These are phyloP conservation scores for Tenthredo notha DNA, from an alignment of 2,888 invertebrate species.

Conservation along the genomic window DNA sequence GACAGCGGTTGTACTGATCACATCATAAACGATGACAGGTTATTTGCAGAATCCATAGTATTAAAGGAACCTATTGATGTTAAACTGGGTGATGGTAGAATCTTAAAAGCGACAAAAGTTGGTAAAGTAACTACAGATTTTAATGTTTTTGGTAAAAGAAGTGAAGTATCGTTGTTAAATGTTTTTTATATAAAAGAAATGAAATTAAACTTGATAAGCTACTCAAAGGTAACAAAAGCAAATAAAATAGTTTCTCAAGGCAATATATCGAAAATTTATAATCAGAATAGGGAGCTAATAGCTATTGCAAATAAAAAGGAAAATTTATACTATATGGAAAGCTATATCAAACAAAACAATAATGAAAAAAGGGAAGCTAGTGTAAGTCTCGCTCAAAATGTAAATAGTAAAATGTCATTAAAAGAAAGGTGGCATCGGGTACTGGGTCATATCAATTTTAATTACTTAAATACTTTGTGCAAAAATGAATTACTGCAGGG, in stretches of 20 bases:
- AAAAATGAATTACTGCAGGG: slow-evolving; percentile 52
- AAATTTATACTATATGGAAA: not conserved
- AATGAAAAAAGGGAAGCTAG: slow-evolving; percentile 37
- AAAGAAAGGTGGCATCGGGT: slow-evolving; percentile 56
- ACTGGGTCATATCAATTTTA: slow-evolving; percentile 52
- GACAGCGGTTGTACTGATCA: slow-evolving; percentile 13
- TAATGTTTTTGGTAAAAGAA: slow-evolving; percentile 34
- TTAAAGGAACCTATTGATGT: not conserved
- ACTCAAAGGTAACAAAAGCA: slow-evolving; percentile 44
- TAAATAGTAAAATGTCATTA: slow-evolving; percentile 9
- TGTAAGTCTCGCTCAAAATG: not conserved
- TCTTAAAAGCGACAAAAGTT: slow-evolving; percentile 52
- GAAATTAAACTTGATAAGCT: slow-evolving; percentile 54
- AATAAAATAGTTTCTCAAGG: slow-evolving; percentile 21
- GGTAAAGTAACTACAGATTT: slow-evolving; percentile 53
- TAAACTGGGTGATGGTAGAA: slow-evolving; percentile 41
- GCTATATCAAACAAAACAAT: slow-evolving; percentile 48
- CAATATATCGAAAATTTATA: slow-evolving; percentile 31
- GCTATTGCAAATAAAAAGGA: slow-evolving; percentile 50
- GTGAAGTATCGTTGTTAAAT: slow-evolving; percentile 45
- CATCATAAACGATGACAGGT: not conserved
- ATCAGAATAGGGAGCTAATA: slow-evolving; percentile 26
- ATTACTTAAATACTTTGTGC: slow-evolving; percentile 47
- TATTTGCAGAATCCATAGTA: not conserved
- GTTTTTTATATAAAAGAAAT: slow-evolving; percentile 54